Base-by-base conservation (phyloP, 1,140 invertebrate species). In the Chironomus tepperi region DNA sequence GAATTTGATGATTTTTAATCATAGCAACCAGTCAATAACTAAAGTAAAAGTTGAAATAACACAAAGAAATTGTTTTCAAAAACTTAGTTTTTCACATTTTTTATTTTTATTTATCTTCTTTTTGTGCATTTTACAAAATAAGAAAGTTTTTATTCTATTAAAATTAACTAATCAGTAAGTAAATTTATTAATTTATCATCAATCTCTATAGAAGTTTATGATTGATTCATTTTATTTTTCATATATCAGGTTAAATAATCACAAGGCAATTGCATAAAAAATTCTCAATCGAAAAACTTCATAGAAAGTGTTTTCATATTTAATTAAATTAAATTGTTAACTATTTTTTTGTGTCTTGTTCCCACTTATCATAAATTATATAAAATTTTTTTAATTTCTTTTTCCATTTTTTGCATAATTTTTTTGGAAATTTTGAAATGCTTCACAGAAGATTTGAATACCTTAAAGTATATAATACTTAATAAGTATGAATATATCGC, bases 151-250 rank as follows among this genome's bases (percentile, higher is more conserved):
- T 57, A 57, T 57, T n/a, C 24, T 57, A n/a, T 57, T 57, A 57
- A 57, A 57, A 57, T 57, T 57, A 57, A 57, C n/a, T 57, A 57
- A n/a, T 57, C 47, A 57, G 47, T 57, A 57, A 57, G 47, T 57
- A 57, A 15, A 57, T 57, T 34, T 34, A 34, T 34, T 34, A 34
- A 34, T 34, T 34, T 34, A 57, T 70, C 65, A 70, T 16, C 65
- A 70, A 70, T 70, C 65, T 70, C 65, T 70, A 70, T 70, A 19
- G 65, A 70, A 70, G 65, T 70, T 70, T 70, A 7, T 70, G 65
- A 70, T 70, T 19, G 18, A 70, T 18, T 21, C 65, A 19, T 70
- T 70, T 21, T 57, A 57, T n/a, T 12, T 57, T 57, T 10, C 10
- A 57, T 12, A 12, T n/a, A 57, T n/a, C 9, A 57, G n/a, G 9